Base-by-base conservation (phyloP, 2,888 invertebrate species). In the Trissoscelio sp. region DNA sequence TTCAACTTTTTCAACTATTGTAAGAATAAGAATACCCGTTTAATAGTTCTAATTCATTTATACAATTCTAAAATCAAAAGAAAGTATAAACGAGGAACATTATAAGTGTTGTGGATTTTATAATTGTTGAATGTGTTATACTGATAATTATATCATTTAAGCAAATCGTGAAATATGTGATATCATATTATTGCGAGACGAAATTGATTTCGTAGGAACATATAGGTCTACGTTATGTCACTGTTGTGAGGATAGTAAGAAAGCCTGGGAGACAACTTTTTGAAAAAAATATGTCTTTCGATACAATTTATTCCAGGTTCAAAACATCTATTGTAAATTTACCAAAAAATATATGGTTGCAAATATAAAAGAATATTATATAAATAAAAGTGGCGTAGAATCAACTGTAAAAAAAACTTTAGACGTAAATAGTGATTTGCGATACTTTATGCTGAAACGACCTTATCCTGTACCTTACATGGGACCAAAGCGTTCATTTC, bases 401-500 rank as follows among this genome's bases (percentile, higher is more conserved):
- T 44, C 34, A 55, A 79, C 39, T 83, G 80, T 83, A 78, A 72
- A 82, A 75, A 69, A 83, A 64, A 83, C 73, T 79, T 77, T 82
- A 82, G 67, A 78, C 80, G 69, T 80, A 72, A 83, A 83, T 78
- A 77, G 82, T 83, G 80, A 72, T 85, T 85, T 83, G 83, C 75
- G 79, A 85, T 81, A 80, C 85, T 85, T 86, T 86, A 84, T 82
- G 84, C 85, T 82, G 83, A 83, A 80, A 66, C n/a, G 58, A 79
- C 84, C 84, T 84, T 86, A 87, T 87, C 86, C 85, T 89, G 87
- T 89, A 89, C 86, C 86, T 89, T 86, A 83, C 84, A 88, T 88
- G 91, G 91, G 91, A 91, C 91, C 91, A 91, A 90, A 88, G 84
- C 82, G 84, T 86, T 86, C 73, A 79, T 85, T 87, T 86, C 82